Base-by-base conservation (phyloP, 2,888 invertebrate genomes). In the Pyrochroa serraticornis region DNA sequence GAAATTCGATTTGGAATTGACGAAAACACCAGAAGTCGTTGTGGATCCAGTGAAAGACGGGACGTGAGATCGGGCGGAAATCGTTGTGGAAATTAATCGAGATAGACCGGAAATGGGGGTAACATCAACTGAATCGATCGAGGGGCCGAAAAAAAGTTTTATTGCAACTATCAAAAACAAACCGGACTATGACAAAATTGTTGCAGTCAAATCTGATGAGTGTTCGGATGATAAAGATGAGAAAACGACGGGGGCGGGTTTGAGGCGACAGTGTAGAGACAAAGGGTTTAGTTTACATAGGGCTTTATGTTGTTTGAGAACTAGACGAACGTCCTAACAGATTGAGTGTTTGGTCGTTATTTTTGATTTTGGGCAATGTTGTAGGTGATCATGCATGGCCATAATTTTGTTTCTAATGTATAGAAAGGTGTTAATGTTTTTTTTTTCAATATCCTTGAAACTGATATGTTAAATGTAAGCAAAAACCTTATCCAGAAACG, bases 281-380 rank as follows among this genome's bases (percentile, higher is more conserved):
- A 73, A 77, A 53, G 80, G 80, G 42, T 82, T 83, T 66, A 81
- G 80, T 72, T 80, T 83, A 64, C 81, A 81, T 36, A 76, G 82
- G 58, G 83, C 81, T 54, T 83, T 82, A 80, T 84, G 83, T 71
- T 84, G 83, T 65, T 79, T 83, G 62, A 75, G 80, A 55, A 77
- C 78, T 56, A 71, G 77, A 60, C 71, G 79, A 55, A 77, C 78
- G 52, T 79, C 77, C 64, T 77, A 77, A 75, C 72, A 33, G 8
- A 12, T 14, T 30, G 43, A 14, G 22, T 43, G 22, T 8, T n/a
- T 1, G 43, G 39, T 12, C 2, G 5, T 22, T 22, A 22, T 22
- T 22, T 22, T 22, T 5, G 22, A 5, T 22, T 22, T 22, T 3
- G 22, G 22, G 22, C 22, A 22, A 22, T 22, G 22, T 22, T 22